Percentiles rank a stretch among this genome's conserved stretches.
These are phyloP conservation scores for Diplazon laetatorius DNA, from an alignment of 2,888 invertebrate genomes.

Conservation along the genomic window DNA sequence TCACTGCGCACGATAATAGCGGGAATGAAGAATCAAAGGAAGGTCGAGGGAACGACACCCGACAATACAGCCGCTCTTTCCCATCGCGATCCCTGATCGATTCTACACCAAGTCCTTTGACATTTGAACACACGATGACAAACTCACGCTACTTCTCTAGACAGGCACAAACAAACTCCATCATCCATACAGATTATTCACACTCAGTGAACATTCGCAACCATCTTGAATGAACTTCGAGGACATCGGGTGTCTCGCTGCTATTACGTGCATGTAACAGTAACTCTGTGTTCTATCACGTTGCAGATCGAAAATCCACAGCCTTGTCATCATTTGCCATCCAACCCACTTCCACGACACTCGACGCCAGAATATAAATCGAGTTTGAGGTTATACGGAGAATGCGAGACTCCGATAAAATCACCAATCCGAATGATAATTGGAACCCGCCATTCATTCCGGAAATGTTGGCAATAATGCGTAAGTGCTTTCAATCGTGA, in stretches of 20 bases:
- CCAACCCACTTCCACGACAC: neutral
- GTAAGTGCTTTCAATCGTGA: neutral
- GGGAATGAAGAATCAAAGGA: neutral
- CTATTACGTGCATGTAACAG: neutral
- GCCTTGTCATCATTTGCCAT: no score
- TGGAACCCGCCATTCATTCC: neutral
- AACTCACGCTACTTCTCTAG: neutral
- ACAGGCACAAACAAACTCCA: constrained; percentile 36
- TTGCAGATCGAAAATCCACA: no score
- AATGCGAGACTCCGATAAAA: neutral
- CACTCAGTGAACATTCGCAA: constrained; percentile 61
- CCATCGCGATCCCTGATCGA: constrained; percentile 58
- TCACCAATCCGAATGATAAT: neutral
- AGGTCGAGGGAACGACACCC: constrained; percentile 21
- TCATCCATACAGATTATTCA: constrained; percentile 61
- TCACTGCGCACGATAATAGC: constrained; percentile 8
- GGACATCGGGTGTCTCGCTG: constrained; percentile 25
- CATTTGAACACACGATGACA: constrained; percentile 47
- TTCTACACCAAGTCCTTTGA: constrained; percentile 50
- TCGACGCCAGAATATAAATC: no score
- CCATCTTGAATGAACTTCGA: constrained; percentile 53
- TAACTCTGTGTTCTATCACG: neutral
- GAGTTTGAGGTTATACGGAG: no score
- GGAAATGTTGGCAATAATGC: neutral
- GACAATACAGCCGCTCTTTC: constrained; percentile 46